These are phyloP conservation scores for Paguma larvata DNA, from an alignment of 2,797 vertebrate species.

Conservation along the genomic window DNA sequence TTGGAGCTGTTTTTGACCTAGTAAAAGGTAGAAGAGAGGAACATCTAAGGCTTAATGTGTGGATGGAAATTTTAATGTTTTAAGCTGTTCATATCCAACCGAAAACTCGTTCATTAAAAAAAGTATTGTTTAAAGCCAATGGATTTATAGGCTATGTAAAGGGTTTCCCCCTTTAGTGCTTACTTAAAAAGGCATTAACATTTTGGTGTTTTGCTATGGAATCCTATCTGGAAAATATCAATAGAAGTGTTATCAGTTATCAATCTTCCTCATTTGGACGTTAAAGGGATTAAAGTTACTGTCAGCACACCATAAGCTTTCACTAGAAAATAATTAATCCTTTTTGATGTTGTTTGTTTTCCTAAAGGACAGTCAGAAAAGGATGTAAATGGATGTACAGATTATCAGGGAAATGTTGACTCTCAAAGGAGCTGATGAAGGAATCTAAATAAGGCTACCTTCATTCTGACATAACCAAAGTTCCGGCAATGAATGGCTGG, in stretches of 20 bases:
- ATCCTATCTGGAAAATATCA: constrained; percentile 19
- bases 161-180: not conserved
- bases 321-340: not conserved
- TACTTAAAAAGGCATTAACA: not conserved
- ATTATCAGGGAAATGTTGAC: not conserved
- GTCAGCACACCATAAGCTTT: not conserved
- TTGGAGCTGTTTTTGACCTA: constrained; percentile 27
- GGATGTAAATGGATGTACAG: not conserved
- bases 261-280: not conserved
- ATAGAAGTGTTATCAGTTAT: not conserved
- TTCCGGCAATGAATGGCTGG: not conserved
- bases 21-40: not conserved
- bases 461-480: constrained; percentile 61
- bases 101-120: not conserved
- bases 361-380: constrained; percentile 3
- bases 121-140: not conserved
- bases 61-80: not conserved
- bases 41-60: not conserved
- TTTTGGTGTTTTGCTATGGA: not conserved
- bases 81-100: not conserved
- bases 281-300: constrained; percentile 2
- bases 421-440: not conserved
- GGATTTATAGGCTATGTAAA: not conserved
- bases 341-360: not conserved
- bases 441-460: not conserved